These are phyloP conservation scores for Caligus rogercresseyi DNA, from an alignment of 1,140 invertebrate genomes.

Conservation along the genomic window DNA sequence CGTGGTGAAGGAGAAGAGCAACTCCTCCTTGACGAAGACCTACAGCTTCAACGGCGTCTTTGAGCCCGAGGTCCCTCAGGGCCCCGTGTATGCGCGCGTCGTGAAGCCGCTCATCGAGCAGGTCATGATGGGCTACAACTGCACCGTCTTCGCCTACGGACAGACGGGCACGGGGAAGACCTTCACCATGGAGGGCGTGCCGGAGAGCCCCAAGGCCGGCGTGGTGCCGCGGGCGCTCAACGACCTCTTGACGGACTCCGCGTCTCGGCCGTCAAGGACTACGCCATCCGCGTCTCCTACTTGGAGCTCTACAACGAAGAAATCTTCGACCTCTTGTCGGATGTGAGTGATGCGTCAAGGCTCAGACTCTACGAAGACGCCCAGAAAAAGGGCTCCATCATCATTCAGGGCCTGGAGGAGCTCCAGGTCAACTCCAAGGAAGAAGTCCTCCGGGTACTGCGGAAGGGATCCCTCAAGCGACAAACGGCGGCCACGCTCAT, in stretches of 20 bases:
- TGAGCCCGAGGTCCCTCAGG: slow-evolving; percentile 44
- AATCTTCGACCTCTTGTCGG: slow-evolving; percentile 70
- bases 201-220: slow-evolving; percentile 49
- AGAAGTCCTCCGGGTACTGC: slow-evolving; percentile 72
- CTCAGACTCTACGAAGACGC: slow-evolving; percentile 62
- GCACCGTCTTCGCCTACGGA: slow-evolving; percentile 95
- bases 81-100: slow-evolving; percentile 71
- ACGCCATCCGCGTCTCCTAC: slow-evolving; percentile 76
- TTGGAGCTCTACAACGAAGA: slow-evolving; percentile 96
- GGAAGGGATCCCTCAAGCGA: slow-evolving; percentile 65
- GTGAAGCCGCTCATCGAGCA: slow-evolving; percentile 74
- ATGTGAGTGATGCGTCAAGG: slow-evolving; percentile 51
- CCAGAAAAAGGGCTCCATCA: slow-evolving; percentile 65
- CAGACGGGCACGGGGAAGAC: slow-evolving; percentile 93
- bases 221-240: slow-evolving; percentile 60
- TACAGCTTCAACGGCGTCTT: slow-evolving; percentile 80
- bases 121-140: slow-evolving; percentile 85
- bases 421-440: slow-evolving; percentile 70
- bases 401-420: slow-evolving; percentile 82
- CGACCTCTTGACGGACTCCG: slow-evolving; percentile 49
- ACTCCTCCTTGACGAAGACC: slow-evolving; percentile 50
- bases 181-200: slow-evolving; percentile 87
- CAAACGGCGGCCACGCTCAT: slow-evolving; percentile 81
- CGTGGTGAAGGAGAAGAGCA: slow-evolving; percentile 45
- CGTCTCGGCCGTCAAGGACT: slow-evolving; percentile 37